Conservation (phyloP, 2,888 invertebrate species). For the Sinopyrophorus schimmeli region DNA sequence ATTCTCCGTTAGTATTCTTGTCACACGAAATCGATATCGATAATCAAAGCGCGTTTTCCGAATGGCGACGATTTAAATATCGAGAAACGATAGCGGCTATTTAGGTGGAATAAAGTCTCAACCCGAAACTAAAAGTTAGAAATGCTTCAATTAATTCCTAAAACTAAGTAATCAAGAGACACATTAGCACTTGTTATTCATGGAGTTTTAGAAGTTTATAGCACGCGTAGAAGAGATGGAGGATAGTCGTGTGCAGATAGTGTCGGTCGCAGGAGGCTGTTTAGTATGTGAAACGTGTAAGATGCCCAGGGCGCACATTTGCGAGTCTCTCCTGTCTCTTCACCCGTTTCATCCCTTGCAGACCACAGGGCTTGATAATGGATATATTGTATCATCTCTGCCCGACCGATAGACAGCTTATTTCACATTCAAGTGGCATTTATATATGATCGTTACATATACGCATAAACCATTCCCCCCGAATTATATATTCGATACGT, state of each 20-base stretch:
- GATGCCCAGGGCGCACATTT: conserved; percentile 53
- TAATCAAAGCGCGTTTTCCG: too few relatives aligned
- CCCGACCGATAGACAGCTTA: conserved; percentile 45
- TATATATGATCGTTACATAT: conserved; percentile 24
- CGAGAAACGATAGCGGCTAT: too few relatives aligned
- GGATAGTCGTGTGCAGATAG: conserved; percentile 32
- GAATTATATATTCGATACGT: conserved; percentile 13
- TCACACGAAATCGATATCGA: too few relatives aligned
- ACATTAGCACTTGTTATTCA: conserved; percentile 30
- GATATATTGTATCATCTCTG: conserved; percentile 54
- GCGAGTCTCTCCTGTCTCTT: conserved; percentile 38
- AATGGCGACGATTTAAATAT: too few relatives aligned
- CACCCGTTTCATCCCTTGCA: conserved; percentile 33
- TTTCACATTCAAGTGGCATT: conserved; percentile 34
- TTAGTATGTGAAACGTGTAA: conserved; percentile 55
- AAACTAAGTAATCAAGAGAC: conserved; percentile 17
- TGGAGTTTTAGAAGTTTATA: conserved; percentile 25
- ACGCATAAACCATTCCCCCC: conserved; percentile 14
- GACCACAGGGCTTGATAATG: conserved; percentile 50
- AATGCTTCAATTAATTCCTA: conserved; percentile 3
- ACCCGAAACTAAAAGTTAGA: background rate
- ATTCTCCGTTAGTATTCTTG: too few relatives aligned
- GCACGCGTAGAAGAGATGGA: conserved; percentile 23
- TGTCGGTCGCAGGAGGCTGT: conserved; percentile 47
- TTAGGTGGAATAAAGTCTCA: background rate